Percentiles rank a stretch among this genome's conserved stretches.
Conservation (phyloP, 1,140 invertebrate genomes). For the Diuraphis noxia region DNA sequence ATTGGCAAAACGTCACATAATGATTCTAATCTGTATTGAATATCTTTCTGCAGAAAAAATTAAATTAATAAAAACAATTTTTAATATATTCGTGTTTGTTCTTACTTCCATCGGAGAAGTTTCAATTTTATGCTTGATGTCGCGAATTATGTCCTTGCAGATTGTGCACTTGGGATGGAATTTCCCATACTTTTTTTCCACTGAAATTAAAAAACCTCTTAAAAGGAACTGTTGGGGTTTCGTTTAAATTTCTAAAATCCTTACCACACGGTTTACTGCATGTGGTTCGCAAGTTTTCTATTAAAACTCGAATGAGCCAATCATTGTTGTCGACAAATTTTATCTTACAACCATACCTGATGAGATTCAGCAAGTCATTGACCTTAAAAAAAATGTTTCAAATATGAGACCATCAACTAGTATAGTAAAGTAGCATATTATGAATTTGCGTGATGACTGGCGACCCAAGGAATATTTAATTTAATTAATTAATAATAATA, state of each 20-base stretch:
- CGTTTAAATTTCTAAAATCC: not conserved
- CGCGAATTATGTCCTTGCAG: constrained; percentile 18
- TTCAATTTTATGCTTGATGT: constrained; percentile 41
- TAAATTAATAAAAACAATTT: not conserved
- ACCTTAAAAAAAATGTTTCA: not conserved
- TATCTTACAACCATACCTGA: not conserved
- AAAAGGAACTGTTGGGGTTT: too few species aligned
- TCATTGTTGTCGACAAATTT: not conserved
- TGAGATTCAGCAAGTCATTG: not conserved
- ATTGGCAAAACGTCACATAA: constrained; percentile 8
- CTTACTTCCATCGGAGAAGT: constrained; percentile 7
- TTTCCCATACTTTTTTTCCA: not conserved
- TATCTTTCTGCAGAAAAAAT: not conserved
- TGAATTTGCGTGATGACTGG: not conserved
- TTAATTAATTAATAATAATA: too few species aligned
- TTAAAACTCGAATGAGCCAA: not conserved
- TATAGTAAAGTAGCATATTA: not conserved
- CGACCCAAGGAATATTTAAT: not conserved
- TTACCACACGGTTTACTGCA: not conserved
- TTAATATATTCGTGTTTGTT: not conserved
- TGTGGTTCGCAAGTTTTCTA: not conserved
- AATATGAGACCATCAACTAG: not conserved
- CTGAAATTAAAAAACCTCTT: not conserved
- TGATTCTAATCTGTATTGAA: constrained; percentile 7
- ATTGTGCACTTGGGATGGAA: constrained; percentile 42